Conservation (phyloP, 2,888 invertebrate genomes). For the Myopa tessellatipennis region DNA sequence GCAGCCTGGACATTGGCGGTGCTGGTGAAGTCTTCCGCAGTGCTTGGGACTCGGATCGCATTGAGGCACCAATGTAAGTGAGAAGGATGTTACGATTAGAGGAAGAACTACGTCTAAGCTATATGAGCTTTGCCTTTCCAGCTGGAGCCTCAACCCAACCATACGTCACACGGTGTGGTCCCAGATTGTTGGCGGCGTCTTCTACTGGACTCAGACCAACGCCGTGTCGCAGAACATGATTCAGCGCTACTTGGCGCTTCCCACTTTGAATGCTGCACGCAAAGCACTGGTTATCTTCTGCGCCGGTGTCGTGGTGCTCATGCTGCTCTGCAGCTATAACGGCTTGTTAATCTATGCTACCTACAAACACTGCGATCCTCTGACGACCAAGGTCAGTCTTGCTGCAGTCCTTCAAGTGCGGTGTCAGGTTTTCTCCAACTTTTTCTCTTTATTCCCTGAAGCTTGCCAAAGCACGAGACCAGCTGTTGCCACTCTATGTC, state of each 20-base stretch:
- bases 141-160: slow-evolving; percentile 82
- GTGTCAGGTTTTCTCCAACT: background rate
- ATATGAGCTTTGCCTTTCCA: slow-evolving; percentile 60
- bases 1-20: slow-evolving; percentile 80
- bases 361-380: slow-evolving; percentile 75
- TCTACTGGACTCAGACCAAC: slow-evolving; percentile 84
- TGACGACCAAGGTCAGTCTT: slow-evolving; percentile 71
- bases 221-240: slow-evolving; percentile 90
- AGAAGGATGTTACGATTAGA: too few species aligned
- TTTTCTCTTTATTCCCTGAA: slow-evolving; percentile 52
- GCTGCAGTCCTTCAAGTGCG: background rate
- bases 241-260: slow-evolving; percentile 84
- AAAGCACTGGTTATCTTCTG: slow-evolving; percentile 72
- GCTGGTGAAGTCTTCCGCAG: slow-evolving; percentile 74
- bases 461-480: slow-evolving; percentile 79
- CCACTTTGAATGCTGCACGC: slow-evolving; percentile 74
- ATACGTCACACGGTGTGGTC: slow-evolving; percentile 87
- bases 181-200: slow-evolving; percentile 79
- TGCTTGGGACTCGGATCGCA: slow-evolving; percentile 77
- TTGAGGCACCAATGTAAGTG: slow-evolving; percentile 78
- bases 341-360: slow-evolving; percentile 75
- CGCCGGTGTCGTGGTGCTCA: slow-evolving; percentile 69
- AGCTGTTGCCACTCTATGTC: slow-evolving; percentile 85
- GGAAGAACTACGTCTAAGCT: slow-evolving; percentile 17
- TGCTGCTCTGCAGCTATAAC: slow-evolving; percentile 72